phyloP scores from a whole-genome alignment of 2,797 vertebrate genomes.

The Poeciliopsis presidionis region DNA sequence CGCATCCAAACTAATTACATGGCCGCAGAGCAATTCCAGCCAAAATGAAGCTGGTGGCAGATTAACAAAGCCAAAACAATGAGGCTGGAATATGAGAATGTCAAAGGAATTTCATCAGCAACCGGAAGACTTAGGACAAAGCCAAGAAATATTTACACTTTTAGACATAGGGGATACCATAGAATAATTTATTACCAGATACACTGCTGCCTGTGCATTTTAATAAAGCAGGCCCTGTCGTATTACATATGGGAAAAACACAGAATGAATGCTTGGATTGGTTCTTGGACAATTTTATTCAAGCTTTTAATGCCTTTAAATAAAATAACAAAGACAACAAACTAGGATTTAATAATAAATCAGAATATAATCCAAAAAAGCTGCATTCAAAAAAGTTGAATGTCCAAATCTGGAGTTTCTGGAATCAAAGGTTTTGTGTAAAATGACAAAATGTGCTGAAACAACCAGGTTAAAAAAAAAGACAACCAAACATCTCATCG shows the following conservation, averaged over 20 bases:
- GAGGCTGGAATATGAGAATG: constrained; percentile 10
- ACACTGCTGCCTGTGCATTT: constrained; percentile 12
- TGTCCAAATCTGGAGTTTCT: not conserved
- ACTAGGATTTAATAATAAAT: not conserved
- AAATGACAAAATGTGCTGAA: not conserved
- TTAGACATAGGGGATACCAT: not conserved
- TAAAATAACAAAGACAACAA: not conserved
- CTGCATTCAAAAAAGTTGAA: not conserved
- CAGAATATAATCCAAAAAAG: not conserved
- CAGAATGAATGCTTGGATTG: not conserved
- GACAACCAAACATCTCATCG: not conserved
- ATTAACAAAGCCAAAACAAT: constrained; percentile 24
- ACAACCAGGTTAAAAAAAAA: not conserved
- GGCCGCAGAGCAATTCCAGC: constrained; percentile 40
- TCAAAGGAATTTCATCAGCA: constrained; percentile 29
- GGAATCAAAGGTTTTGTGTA: not conserved
- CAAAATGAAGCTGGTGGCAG: constrained; percentile 37
- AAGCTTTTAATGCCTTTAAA: not conserved
- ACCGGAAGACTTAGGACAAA: constrained; percentile 20
- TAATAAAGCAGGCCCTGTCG: not conserved
- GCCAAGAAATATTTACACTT: constrained; percentile 10
- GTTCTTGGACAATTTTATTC: not conserved
- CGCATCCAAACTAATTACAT: constrained; percentile 66
- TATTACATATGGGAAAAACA: not conserved
- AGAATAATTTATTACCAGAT: constrained; percentile 20